Conservation (phyloP, 2,888 invertebrate genomes). For the Mimachlamys varia region DNA sequence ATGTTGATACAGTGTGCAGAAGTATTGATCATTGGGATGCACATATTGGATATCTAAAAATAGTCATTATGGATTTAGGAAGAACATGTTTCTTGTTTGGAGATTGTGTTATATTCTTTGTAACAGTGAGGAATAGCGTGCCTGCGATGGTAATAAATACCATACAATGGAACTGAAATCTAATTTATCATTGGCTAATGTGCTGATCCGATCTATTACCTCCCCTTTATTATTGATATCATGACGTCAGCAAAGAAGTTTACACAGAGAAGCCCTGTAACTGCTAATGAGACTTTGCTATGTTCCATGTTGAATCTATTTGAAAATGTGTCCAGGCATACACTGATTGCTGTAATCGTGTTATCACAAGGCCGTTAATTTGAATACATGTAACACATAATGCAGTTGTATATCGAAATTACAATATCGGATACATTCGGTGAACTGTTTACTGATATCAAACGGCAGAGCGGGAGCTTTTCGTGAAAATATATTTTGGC, state of each 20-base stretch:
- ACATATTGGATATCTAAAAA: background rate
- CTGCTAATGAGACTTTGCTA: background rate
- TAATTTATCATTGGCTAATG: constrained; percentile 17
- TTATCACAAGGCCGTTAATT: too few relatives aligned
- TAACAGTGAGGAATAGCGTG: constrained; percentile 12
- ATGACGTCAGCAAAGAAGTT: constrained; percentile 16
- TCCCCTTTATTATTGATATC: background rate
- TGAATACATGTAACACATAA: too few relatives aligned
- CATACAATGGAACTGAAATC: background rate
- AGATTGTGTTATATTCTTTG: constrained; percentile 8
- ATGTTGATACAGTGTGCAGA: constrained; percentile 7
- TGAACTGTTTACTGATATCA: too few relatives aligned
- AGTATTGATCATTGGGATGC: background rate
- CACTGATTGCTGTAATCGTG: background rate
- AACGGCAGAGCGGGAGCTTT: too few relatives aligned
- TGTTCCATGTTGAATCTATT: background rate
- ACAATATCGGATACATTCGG: too few relatives aligned
- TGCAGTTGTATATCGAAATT: too few relatives aligned
- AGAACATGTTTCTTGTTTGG: constrained; percentile 22
- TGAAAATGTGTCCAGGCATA: background rate
- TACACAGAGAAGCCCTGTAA: background rate
- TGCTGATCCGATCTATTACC: background rate
- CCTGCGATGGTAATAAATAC: background rate
- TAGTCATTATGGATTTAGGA: constrained; percentile 31
- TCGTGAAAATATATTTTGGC: too few relatives aligned